Percentiles rank a stretch among this genome's conserved stretches.
Conservation (phyloP, 2,797 vertebrate species). For the Myotis vivesi region DNA sequence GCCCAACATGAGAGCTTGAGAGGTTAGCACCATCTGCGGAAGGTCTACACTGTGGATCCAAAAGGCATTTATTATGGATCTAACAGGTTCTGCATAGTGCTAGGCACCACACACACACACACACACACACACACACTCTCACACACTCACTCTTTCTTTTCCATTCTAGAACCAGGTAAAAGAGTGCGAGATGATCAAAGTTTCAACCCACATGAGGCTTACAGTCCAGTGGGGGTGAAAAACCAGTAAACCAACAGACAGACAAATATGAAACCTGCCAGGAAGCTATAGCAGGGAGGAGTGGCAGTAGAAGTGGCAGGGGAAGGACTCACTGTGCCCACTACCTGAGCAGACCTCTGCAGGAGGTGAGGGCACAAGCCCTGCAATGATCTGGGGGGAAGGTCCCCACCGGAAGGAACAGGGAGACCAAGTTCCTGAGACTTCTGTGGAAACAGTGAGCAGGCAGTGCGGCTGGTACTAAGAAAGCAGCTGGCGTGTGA, state of each 20-base stretch:
- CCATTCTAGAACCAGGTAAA: not conserved
- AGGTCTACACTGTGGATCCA: not conserved
- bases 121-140: not conserved
- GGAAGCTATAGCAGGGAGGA: not conserved
- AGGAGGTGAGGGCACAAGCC: not conserved
- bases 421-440: not conserved
- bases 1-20: not conserved
- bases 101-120: not conserved
- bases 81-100: not conserved
- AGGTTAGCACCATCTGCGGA: not conserved
- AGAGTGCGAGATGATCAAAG: not conserved
- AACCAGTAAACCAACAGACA: not conserved
- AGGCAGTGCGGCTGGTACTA: too few relatives aligned
- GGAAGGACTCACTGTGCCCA: not conserved
- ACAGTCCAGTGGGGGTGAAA: not conserved
- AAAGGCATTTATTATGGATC: not conserved
- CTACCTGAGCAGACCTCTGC: not conserved
- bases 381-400: not conserved
- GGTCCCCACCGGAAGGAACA: not conserved
- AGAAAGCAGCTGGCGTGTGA: not conserved
- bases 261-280: not conserved
- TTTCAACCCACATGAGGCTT: not conserved
- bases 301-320: rapidly evolving
- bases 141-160: not conserved
- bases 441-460: not conserved